Percentiles rank a stretch among this genome's conserved stretches.
Evolutionary conservation across 1,140 invertebrate genomes (phyloP).

Genomic region (Leptestheria dahalacensis): DNA sequence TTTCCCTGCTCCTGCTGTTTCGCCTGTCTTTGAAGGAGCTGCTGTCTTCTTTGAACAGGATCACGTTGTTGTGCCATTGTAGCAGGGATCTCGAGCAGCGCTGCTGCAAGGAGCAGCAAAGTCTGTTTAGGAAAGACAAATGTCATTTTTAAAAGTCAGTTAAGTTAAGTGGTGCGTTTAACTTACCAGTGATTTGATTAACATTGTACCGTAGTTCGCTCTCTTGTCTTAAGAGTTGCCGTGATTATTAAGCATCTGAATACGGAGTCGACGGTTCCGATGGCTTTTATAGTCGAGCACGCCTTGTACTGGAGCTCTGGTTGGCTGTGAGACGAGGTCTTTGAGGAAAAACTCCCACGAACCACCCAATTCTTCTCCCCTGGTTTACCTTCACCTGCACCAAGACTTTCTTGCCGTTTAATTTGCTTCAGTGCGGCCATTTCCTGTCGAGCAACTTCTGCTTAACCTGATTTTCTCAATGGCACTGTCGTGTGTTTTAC

Average conservation of each 20-base stretch:
- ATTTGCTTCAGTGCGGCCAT: not conserved
- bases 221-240: not conserved
- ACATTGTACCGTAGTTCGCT: not conserved
- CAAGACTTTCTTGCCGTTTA: not conserved
- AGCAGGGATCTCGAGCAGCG: not conserved
- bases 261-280: not conserved
- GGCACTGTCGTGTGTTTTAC: not conserved
- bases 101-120: constrained; percentile 10
- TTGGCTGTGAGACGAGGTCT: not conserved
- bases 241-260: not conserved
- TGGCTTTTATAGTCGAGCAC: not conserved
- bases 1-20: not conserved
- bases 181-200: constrained; percentile 12
- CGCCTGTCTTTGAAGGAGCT: not conserved
- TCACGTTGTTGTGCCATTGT: not conserved
- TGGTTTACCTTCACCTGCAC: not conserved
- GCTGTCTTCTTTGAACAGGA: not conserved
- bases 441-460: not conserved
- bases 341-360: not conserved
- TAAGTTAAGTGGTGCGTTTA: not conserved
- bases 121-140: not conserved
- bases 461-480: not conserved
- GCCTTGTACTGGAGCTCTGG: not conserved
- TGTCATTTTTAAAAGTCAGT: not conserved
- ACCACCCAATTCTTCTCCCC: not conserved